These are phyloP conservation scores for Heliconius hortense DNA, from an alignment of 2,888 invertebrate species.

Conservation along the genomic window DNA sequence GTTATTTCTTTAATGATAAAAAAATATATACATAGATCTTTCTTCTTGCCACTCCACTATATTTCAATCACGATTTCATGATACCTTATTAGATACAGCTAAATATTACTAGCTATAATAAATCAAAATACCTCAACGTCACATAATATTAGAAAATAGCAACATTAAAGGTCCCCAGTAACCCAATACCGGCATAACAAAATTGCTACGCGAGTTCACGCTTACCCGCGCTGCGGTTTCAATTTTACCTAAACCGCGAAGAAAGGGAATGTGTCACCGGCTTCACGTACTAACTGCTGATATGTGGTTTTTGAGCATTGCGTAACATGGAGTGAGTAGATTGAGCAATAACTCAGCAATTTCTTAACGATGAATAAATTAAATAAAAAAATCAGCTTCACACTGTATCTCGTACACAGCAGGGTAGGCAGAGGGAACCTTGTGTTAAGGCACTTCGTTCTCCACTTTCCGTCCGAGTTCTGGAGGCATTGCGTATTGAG, in stretches of 20 bases:
- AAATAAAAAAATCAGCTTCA: no score
- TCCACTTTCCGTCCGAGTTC: no score
- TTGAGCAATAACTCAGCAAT: slow-evolving; percentile 24
- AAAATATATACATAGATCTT: no score
- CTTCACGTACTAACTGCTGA: slow-evolving; percentile 63
- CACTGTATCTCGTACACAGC: no score
- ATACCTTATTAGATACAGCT: no score
- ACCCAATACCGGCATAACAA: slow-evolving; percentile 45
- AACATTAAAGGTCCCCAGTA: slow-evolving; percentile 37
- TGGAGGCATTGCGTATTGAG: no score
- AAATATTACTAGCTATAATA: background rate
- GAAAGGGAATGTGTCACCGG: slow-evolving; percentile 61
- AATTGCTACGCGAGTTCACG: slow-evolving; percentile 52
- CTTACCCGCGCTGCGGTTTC: slow-evolving; percentile 53
- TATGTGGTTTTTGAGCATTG: slow-evolving; percentile 58
- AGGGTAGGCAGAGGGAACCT: no score
- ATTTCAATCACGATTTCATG: no score
- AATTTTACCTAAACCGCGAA: slow-evolving; percentile 63
- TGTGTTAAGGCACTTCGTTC: no score
- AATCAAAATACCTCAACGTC: slow-evolving; percentile 1
- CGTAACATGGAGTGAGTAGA: slow-evolving; percentile 25
- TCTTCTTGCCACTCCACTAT: no score
- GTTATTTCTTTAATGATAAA: no score
- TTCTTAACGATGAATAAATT: slow-evolving; percentile 13
- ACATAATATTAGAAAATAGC: slow-evolving; percentile 33